Evolutionary conservation across 2,888 invertebrate genomes (phyloP).

Genomic region (Tholera decimalis): DNA sequence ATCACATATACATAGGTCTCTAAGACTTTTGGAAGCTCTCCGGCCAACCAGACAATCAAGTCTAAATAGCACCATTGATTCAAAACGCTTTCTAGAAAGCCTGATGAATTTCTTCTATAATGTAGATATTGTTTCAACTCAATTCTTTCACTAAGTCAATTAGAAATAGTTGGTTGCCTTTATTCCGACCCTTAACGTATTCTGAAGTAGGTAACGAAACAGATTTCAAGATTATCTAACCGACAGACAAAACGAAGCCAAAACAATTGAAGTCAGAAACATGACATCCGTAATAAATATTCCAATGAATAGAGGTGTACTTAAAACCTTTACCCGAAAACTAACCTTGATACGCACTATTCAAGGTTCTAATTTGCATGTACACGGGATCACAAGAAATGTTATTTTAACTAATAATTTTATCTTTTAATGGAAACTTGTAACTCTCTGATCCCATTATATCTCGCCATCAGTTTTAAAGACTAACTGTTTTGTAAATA

Average conservation of each 20-base stretch:
- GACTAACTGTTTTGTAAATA: conserved; percentile 66
- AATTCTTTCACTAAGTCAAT: too few relatives aligned
- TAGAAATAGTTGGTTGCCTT: too few relatives aligned
- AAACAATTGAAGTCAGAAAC: not conserved
- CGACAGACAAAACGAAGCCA: not conserved
- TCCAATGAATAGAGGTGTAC: not conserved
- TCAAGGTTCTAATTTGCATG: not conserved
- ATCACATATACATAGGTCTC: too few relatives aligned
- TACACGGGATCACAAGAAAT: not conserved
- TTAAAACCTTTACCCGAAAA: not conserved
- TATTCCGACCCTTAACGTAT: not conserved
- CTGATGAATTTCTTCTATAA: too few relatives aligned
- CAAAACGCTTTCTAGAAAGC: too few relatives aligned
- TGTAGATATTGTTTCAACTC: too few relatives aligned
- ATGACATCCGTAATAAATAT: conserved; percentile 18
- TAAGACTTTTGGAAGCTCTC: too few relatives aligned
- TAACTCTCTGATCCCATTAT: conserved; percentile 26
- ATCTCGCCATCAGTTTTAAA: conserved; percentile 18
- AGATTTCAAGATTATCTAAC: not conserved
- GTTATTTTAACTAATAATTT: conserved; percentile 15
- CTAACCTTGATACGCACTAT: rapidly evolving
- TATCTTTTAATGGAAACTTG: conserved; percentile 15
- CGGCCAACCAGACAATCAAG: too few relatives aligned
- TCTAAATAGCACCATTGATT: too few relatives aligned
- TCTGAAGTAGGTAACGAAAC: too few relatives aligned